These are phyloP conservation scores for Papilio dardanus DNA, from an alignment of 1,140 invertebrate species.

Conservation along the genomic window DNA sequence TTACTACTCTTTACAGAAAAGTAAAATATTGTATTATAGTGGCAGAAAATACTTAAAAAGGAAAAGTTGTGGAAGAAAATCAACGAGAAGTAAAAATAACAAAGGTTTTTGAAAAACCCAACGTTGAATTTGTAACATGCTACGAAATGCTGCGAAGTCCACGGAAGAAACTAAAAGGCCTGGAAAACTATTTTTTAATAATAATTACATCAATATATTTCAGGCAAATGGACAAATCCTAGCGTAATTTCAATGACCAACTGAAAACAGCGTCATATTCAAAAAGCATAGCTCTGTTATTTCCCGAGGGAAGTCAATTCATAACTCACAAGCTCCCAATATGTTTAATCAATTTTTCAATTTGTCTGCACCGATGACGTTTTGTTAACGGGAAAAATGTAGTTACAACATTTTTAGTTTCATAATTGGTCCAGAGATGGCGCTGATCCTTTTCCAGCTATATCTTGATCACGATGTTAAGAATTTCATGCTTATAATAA, in stretches of 20 bases:
- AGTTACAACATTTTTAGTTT: neutral
- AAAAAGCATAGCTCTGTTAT: neutral
- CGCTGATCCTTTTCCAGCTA: neutral
- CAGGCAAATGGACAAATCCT: neutral
- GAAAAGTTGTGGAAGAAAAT: neutral
- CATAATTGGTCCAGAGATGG: neutral
- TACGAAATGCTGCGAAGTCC: neutral
- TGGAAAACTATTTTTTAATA: neutral
- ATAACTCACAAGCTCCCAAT: neutral
- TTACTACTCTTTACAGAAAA: neutral
- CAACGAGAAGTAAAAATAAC: neutral
- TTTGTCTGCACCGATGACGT: neutral
- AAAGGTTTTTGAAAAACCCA: neutral
- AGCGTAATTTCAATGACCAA: neutral
- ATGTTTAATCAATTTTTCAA: constrained; percentile 19
- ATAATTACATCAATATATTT: neutral
- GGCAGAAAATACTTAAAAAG: neutral
- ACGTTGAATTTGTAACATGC: neutral
- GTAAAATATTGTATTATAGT: neutral
- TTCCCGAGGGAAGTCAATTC: neutral
- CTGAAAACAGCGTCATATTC: neutral
- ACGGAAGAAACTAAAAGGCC: neutral
- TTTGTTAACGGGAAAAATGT: neutral
- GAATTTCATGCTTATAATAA: neutral
- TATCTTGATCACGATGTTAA: neutral